A percentile compares a stretch with the other conserved stretches of the same genome.
These are phyloP conservation scores for Malthinus flaveolus DNA, from an alignment of 2,888 invertebrate species.

Conservation along the genomic window DNA sequence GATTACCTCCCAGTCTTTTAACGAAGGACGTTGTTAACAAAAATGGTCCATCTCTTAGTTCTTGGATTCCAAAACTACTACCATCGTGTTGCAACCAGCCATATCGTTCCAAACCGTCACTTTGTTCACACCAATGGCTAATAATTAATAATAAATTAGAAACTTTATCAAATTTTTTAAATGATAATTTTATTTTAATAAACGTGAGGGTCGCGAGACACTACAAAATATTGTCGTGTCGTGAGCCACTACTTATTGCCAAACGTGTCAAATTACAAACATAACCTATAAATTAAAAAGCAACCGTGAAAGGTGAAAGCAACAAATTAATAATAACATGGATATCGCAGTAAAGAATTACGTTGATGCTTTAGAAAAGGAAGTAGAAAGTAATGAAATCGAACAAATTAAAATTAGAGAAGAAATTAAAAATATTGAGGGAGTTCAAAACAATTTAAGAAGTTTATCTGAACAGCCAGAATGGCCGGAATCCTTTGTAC, in stretches of 20 bases:
- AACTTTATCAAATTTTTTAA: background rate
- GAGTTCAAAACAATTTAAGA: conserved; percentile 8
- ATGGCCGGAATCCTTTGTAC: conserved; percentile 21
- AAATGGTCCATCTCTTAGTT: conserved; percentile 80
- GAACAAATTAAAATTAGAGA: conserved; percentile 7
- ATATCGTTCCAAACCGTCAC: conserved; percentile 77
- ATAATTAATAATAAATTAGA: background rate
- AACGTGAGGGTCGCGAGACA: background rate
- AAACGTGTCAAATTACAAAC: background rate
- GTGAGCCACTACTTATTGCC: no score
- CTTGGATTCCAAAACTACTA: conserved; percentile 85
- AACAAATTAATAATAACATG: no score
- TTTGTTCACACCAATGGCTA: conserved; percentile 94
- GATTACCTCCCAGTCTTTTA: conserved; percentile 76
- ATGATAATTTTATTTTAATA: no score
- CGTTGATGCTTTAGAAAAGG: conserved; percentile 1
- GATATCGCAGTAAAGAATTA: conserved; percentile 7
- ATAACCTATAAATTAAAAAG: background rate
- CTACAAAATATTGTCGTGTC: no score
- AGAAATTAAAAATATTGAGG: conserved; percentile 11
- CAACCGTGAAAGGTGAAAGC: no score
- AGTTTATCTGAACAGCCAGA: conserved; percentile 14
- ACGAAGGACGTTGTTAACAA: conserved; percentile 84
- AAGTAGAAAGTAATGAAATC: conserved; percentile 9
- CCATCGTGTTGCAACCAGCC: conserved; percentile 96